Evolutionary conservation across 2,113 vertebrate genomes (phyloP), one percentile per base, ranked within the genome.

Genomic region (Percina caprodes): DNA sequence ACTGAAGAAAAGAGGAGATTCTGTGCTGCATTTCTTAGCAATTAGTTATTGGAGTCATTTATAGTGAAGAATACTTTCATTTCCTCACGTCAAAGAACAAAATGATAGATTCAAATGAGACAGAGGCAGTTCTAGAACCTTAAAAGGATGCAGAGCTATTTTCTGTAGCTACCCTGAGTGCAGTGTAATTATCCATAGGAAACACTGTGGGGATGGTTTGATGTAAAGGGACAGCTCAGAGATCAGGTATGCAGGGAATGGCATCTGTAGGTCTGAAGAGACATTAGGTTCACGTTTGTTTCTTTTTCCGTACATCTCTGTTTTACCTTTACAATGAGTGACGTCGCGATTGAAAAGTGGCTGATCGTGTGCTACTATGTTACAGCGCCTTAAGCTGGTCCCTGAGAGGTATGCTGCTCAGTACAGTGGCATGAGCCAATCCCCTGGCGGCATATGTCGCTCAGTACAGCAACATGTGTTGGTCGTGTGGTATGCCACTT

Each of bases 211-310:
- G 62, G 49, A 69, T 14, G n/a, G 21, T 18, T 73, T 18, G 46
- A 60, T 78, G 69, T 69, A 30, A 67, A 59, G 56, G 16, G 24
- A 39, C 14, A 13, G 46, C 79, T 68, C 62, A 42, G 49, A n/a
- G 23, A 74, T 48, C 16, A 67, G 80, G 83, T 85, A 91, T 90
- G 85, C 59, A 51, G 21, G 24, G 83, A 90, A 85, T 10, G 87
- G 69, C 84, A 6, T 75, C n/a, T 26, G 52, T 39, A 21, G 1
- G 39, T 84, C 85, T 0, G 1, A 19, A 66, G 86, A 73, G 45
- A 55, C 59, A 51, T 79, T 30, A 48, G 26, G 48, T 74, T 80
- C 18, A 48, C 66, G 30, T 45, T 61, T 19, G 21, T 26, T 75
- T 71, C 46, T 51, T 19, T 21, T 24, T 13, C 45, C n/a, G 21